A percentile compares a stretch with the other conserved stretches of the same genome.
Evolutionary conservation across 1,140 invertebrate species (phyloP).

Genomic region (Hylyphantes graminicola): DNA sequence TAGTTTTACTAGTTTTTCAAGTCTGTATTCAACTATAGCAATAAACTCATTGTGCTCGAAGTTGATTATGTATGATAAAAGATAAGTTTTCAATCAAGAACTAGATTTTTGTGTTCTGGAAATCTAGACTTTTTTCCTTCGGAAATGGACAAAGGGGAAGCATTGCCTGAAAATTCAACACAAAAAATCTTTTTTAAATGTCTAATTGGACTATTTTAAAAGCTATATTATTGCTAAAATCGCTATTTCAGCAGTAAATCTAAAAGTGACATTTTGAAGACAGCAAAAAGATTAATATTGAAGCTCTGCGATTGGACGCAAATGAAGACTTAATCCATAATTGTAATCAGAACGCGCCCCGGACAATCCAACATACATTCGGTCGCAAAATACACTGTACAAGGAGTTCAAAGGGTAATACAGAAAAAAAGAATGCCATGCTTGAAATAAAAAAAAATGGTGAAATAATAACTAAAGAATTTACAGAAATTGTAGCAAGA

Average conservation of each 20-base stretch:
- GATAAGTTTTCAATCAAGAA: neutral
- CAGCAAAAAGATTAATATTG: slow-evolving; percentile 39
- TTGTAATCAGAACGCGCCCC: neutral
- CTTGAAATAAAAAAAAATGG: too few species aligned
- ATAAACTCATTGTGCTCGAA: too few species aligned
- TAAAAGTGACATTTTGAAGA: slow-evolving; percentile 38
- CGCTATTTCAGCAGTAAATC: slow-evolving; percentile 21
- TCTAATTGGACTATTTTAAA: slow-evolving; percentile 36
- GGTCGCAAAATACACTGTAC: neutral
- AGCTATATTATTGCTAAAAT: slow-evolving; percentile 30
- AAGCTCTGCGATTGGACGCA: slow-evolving; percentile 51
- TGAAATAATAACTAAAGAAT: too few species aligned
- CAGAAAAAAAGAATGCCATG: too few species aligned
- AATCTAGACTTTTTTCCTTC: neutral
- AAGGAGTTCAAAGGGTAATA: neutral
- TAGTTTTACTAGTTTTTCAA: too few species aligned
- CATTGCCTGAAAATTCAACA: neutral
- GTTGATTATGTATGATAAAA: too few species aligned
- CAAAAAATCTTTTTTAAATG: neutral
- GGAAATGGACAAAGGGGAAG: neutral
- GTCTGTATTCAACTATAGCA: too few species aligned
- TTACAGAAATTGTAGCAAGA: too few species aligned
- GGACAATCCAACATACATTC: too few species aligned
- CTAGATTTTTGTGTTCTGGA: slow-evolving; percentile 24
- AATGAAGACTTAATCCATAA: slow-evolving; percentile 32